Evolutionary conservation across 2,113 vertebrate species (phyloP).

Genomic region (Oncorhynchus keta): DNA sequence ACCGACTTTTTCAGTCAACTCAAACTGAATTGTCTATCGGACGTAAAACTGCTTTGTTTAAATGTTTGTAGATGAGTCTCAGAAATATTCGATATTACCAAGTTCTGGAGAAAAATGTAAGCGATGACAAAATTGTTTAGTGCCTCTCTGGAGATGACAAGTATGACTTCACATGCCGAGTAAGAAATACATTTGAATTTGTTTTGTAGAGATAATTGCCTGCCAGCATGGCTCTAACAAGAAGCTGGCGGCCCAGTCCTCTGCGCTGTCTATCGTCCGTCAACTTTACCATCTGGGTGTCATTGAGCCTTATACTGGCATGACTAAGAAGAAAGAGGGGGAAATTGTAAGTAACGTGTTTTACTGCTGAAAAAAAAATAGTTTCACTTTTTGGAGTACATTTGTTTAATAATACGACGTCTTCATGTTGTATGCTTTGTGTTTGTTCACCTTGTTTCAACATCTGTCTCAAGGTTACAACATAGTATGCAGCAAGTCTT

Average conservation of each 20-base stretch:
- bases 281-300: constrained; percentile 92
- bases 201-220: constrained; percentile 79
- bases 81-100: background rate
- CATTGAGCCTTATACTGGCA: constrained; percentile 87
- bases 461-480: too few relatives aligned
- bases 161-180: too few relatives aligned
- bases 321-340: constrained; percentile 92
- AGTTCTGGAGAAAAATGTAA: background rate
- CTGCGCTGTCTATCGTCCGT: constrained; percentile 90
- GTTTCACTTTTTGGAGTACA: too few relatives aligned
- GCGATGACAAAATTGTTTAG: background rate
- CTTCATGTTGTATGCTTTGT: too few relatives aligned
- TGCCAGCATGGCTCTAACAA: constrained; percentile 97
- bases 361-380: too few relatives aligned
- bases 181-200: too few relatives aligned
- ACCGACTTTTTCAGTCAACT: background rate
- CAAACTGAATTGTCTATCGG: background rate
- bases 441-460: too few relatives aligned
- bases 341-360: constrained; percentile 57
- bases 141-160: too few relatives aligned
- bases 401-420: too few relatives aligned
- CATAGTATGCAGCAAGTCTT: too few relatives aligned
- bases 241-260: constrained; percentile 95
- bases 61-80: background rate
- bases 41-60: background rate